Evolutionary conservation across 1,140 invertebrate species (phyloP).

Genomic region (Magallana gigas): DNA sequence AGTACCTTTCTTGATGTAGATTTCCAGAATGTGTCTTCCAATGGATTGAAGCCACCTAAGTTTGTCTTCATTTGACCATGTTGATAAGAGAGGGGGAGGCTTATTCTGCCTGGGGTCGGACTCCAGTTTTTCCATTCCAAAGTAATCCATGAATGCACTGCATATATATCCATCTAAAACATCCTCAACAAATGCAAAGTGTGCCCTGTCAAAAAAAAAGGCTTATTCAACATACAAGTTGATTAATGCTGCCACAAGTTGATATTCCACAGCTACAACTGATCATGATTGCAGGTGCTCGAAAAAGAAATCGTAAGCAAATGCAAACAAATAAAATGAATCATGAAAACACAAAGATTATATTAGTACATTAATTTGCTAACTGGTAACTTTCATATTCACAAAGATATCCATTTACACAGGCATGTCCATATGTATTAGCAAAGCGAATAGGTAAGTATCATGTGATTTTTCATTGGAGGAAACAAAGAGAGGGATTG

Average conservation of each 20-base stretch:
- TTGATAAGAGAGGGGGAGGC: neutral
- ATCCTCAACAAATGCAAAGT: constrained; percentile 32
- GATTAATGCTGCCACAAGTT: too few relatives aligned
- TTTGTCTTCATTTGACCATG: neutral
- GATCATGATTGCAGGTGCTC: too few relatives aligned
- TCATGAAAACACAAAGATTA: too few relatives aligned
- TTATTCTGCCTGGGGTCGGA: neutral
- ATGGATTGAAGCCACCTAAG: neutral
- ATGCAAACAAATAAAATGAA: too few relatives aligned
- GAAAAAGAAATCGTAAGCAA: too few relatives aligned
- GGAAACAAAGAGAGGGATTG: neutral
- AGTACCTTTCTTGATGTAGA: constrained; percentile 20
- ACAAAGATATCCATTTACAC: too few relatives aligned
- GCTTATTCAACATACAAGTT: neutral
- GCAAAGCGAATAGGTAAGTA: too few relatives aligned
- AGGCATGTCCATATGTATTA: too few relatives aligned
- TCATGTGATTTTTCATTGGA: too few relatives aligned
- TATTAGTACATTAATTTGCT: too few relatives aligned
- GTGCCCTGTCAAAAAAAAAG: neutral
- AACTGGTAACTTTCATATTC: too few relatives aligned
- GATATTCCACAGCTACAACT: too few relatives aligned
- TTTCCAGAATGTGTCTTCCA: neutral
- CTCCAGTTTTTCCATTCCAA: constrained; percentile 8
- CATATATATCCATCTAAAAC: neutral
- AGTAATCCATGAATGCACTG: neutral